A percentile compares a stretch with the other conserved stretches of the same genome.
Evolutionary conservation across 2,113 vertebrate species (phyloP).

Genomic region (Phasianus colchicus): DNA sequence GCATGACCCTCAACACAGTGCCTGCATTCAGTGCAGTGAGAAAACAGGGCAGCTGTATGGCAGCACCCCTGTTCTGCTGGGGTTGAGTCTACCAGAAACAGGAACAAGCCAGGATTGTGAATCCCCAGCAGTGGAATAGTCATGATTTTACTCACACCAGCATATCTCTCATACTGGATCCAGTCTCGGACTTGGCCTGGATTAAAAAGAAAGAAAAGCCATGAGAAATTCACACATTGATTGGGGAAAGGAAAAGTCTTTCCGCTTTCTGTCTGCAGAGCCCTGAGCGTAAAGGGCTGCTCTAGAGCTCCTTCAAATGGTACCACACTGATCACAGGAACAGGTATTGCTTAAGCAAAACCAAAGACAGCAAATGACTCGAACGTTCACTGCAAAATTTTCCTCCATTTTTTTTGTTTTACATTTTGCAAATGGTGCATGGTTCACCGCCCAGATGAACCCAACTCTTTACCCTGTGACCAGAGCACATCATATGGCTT

Average conservation of each 20-base stretch:
- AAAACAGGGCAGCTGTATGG: background rate
- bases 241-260: background rate
- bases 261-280: background rate
- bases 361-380: background rate
- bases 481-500: background rate
- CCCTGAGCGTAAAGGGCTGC: background rate
- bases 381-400: background rate
- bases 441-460: background rate
- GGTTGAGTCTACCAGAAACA: background rate
- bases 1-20: background rate
- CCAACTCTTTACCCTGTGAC: background rate
- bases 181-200: constrained; percentile 90
- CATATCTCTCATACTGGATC: constrained; percentile 80
- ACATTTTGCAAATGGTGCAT: background rate
- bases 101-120: background rate
- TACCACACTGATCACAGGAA: background rate
- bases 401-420: background rate
- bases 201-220: constrained; percentile 45
- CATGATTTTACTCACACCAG: constrained; percentile 84
- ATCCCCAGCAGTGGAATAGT: background rate
- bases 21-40: background rate
- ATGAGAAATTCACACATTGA: background rate
- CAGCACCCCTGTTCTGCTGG: background rate
- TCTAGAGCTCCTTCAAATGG: background rate
- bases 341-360: background rate